Evolutionary conservation across 2,888 invertebrate genomes (phyloP).

Genomic region (Dilophus febrilis): DNA sequence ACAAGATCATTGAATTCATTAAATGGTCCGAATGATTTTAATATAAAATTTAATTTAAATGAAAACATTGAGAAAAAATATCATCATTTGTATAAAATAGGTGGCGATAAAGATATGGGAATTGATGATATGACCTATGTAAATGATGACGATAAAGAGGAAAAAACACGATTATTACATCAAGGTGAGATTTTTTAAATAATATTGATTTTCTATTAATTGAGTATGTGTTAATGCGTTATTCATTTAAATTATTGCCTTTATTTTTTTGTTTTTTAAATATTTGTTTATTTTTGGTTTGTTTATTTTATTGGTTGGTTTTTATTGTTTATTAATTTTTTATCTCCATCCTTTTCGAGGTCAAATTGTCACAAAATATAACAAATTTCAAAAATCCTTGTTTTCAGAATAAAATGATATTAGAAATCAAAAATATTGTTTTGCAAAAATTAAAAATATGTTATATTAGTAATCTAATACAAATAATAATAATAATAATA

Average conservation of each 20-base stretch:
- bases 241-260: neutral
- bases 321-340: too few relatives aligned
- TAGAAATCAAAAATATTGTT: too few relatives aligned
- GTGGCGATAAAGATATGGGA: constrained; percentile 35
- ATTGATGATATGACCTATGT: constrained; percentile 27
- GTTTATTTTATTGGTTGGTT: neutral
- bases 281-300: neutral
- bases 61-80: constrained; percentile 53
- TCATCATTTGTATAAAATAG: constrained; percentile 43
- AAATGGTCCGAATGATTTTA: constrained; percentile 36
- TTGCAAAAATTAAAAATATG: too few relatives aligned
- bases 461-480: too few relatives aligned
- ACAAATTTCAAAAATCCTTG: too few relatives aligned
- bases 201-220: too few relatives aligned
- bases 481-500: too few relatives aligned
- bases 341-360: too few relatives aligned
- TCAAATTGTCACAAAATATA: too few relatives aligned
- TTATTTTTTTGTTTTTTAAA: neutral
- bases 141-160: constrained; percentile 27
- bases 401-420: too few relatives aligned
- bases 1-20: constrained; percentile 32
- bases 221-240: neutral
- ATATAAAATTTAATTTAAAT: constrained; percentile 36
- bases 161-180: constrained; percentile 31
- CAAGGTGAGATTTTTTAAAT: constrained; percentile 31